Percentiles rank a stretch among this genome's conserved stretches.
Conservation (phyloP, 2,888 invertebrate genomes). For the Himalopsyche kuldschensis region DNA sequence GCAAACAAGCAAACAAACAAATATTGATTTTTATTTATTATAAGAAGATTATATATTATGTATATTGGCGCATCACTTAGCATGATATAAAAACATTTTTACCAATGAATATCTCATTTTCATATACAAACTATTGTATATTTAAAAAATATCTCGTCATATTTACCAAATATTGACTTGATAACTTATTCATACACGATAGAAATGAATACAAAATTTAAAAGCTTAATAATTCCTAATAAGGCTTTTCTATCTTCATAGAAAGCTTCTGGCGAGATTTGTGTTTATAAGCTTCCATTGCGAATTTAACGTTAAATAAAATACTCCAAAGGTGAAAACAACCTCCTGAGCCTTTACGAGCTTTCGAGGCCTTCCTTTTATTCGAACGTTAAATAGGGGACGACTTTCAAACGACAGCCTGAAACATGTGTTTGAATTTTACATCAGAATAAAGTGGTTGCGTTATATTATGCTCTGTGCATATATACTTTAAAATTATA, state of each 20-base stretch:
- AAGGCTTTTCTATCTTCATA: background rate
- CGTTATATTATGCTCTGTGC: background rate
- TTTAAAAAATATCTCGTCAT: too few species aligned
- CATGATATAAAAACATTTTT: too few species aligned
- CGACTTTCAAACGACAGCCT: background rate
- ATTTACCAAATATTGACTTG: too few species aligned
- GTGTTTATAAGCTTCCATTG: background rate
- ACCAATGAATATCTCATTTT: too few species aligned
- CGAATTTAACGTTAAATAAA: background rate
- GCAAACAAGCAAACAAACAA: too few species aligned
- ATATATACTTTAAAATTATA: background rate
- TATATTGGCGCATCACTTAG: too few species aligned
- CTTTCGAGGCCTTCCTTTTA: background rate
- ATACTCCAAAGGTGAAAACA: background rate
- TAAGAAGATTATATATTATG: too few species aligned
- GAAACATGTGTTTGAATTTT: constrained; percentile 1
- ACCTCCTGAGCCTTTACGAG: background rate
- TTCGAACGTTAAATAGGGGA: background rate
- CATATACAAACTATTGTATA: too few species aligned
- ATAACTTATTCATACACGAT: too few species aligned
- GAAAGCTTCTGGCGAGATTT: background rate
- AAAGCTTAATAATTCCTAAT: background rate
- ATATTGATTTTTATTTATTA: too few species aligned
- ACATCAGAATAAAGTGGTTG: background rate
- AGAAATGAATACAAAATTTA: background rate